Conservation (phyloP, 2,888 invertebrate genomes). For the Apomyelois bistriatella region DNA sequence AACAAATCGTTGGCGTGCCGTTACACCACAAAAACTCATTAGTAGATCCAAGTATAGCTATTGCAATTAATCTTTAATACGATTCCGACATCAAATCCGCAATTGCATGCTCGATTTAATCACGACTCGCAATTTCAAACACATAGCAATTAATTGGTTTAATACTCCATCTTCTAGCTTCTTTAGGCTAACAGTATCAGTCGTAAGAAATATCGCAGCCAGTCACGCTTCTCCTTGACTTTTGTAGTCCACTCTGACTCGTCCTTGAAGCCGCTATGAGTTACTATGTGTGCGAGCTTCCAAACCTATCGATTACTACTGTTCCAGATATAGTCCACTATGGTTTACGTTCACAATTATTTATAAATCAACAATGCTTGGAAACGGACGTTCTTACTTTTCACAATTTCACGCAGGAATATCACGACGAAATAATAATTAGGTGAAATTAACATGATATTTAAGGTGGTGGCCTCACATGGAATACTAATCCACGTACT, state of each 20-base stretch:
- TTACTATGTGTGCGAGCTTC: constrained; percentile 33
- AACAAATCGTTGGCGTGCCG: no score
- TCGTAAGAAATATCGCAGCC: constrained; percentile 33
- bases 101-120: background rate
- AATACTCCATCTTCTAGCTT: background rate
- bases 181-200: constrained; percentile 28
- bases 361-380: background rate
- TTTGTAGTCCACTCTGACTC: constrained; percentile 28
- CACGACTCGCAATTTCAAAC: background rate
- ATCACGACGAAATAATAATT: constrained; percentile 59
- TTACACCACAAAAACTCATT: no score
- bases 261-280: constrained; percentile 43
- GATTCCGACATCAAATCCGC: background rate
- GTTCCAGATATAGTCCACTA: background rate
- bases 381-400: background rate
- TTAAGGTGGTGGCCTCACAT: constrained; percentile 55
- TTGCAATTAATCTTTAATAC: background rate
- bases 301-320: constrained; percentile 49
- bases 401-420: constrained; percentile 40
- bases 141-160: constrained; percentile 10
- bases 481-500: constrained; percentile 66
- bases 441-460: constrained; percentile 60
- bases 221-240: constrained; percentile 44
- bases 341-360: background rate
- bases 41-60: no score